phyloP scores from a whole-genome alignment of 2,113 vertebrate genomes.

The Austrofundulus limnaeus region DNA sequence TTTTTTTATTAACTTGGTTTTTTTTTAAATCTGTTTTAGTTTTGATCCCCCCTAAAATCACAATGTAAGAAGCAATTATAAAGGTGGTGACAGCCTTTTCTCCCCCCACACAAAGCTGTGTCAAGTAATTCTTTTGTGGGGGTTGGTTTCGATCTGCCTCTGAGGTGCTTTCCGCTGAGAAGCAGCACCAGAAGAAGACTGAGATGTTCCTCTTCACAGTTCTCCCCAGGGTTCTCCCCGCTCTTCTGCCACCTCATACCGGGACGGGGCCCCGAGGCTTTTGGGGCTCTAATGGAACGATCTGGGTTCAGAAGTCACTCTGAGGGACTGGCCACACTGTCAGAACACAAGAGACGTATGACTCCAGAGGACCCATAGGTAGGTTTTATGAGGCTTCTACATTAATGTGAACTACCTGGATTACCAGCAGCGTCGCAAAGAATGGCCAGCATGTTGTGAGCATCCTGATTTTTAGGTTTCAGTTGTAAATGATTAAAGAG shows the following conservation, averaged over 20 bases:
- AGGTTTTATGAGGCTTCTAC: conserved; percentile 13
- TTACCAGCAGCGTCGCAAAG: conserved; percentile 9
- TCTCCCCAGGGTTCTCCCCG: conserved; percentile 62
- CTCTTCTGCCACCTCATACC: conserved; percentile 64
- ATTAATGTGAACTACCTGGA: conserved; percentile 33
- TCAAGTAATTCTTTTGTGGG: conserved; percentile 35
- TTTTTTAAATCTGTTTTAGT: too few relatives aligned
- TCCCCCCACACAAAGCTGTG: conserved; percentile 24
- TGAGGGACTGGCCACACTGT: conserved; percentile 63
- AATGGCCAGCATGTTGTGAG: neutral
- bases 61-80: conserved; percentile 1
- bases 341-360: conserved; percentile 60
- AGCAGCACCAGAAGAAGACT: conserved; percentile 47
- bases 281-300: conserved; percentile 47
- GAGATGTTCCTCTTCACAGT: conserved; percentile 52
- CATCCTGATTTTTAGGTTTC: neutral
- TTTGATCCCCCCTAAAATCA: neutral
- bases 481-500: neutral
- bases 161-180: conserved; percentile 65
- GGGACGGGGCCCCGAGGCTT: conserved; percentile 40
- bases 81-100: conserved; percentile 14
- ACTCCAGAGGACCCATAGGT: conserved; percentile 33
- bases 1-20: too few relatives aligned
- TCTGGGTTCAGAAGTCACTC: conserved; percentile 58
- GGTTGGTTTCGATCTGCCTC: conserved; percentile 65